phyloP scores from a whole-genome alignment of 2,888 invertebrate species.

The Theretra japonica region DNA sequence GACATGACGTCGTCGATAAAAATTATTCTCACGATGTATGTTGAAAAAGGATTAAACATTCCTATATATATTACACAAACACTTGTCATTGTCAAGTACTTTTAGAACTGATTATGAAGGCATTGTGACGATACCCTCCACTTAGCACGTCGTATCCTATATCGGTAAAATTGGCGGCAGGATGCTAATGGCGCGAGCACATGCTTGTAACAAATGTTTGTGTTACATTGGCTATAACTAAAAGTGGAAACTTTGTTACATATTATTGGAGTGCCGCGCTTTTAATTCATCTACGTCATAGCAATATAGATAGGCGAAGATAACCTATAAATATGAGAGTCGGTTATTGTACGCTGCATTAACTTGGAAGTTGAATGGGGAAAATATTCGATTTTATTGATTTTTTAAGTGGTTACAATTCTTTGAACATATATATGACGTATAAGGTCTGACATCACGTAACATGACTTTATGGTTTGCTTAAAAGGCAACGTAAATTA shows the following conservation, averaged over 20 bases:
- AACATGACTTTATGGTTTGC: no score
- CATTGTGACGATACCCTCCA: slow-evolving; percentile 42
- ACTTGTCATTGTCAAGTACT: slow-evolving; percentile 20
- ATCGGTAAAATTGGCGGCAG: slow-evolving; percentile 42
- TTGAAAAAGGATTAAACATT: not conserved
- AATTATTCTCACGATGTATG: not conserved
- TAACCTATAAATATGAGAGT: not conserved
- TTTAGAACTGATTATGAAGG: slow-evolving; percentile 36
- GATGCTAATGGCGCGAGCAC: slow-evolving; percentile 50
- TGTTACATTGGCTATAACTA: slow-evolving; percentile 41
- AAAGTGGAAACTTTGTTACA: slow-evolving; percentile 27
- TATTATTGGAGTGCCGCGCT: slow-evolving; percentile 4
- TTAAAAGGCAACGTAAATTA: no score
- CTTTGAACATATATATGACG: not conserved
- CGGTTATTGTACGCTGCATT: not conserved
- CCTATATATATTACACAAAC: slow-evolving; percentile 2
- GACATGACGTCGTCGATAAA: not conserved
- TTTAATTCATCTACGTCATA: slow-evolving; percentile 15
- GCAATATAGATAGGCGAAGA: slow-evolving; percentile 17
- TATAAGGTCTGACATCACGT: not conserved
- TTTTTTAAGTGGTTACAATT: not conserved
- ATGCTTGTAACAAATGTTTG: slow-evolving; percentile 34
- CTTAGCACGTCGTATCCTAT: slow-evolving; percentile 45
- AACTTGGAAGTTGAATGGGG: not conserved
- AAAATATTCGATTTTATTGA: not conserved